Percentiles rank a stretch among this genome's conserved stretches.
Conservation (phyloP, 2,113 vertebrate genomes). For the Xiphophorus couchianus region DNA sequence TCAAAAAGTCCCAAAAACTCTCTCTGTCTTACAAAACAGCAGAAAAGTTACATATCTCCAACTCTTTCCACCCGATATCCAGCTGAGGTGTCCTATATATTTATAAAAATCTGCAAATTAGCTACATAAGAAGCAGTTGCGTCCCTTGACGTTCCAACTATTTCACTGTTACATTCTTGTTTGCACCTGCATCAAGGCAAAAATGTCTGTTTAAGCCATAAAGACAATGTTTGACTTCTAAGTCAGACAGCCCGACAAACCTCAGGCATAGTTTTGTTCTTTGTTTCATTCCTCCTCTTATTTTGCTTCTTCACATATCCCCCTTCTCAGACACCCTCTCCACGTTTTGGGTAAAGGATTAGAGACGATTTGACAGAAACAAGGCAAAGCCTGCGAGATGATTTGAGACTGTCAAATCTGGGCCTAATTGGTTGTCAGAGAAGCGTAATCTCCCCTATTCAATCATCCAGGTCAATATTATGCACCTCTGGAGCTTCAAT, state of each 20-base stretch:
- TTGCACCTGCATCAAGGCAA: conserved; percentile 21
- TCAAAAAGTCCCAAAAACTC: neutral
- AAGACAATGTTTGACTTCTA: conserved; percentile 25
- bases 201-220: conserved; percentile 2
- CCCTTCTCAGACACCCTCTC: conserved; percentile 2
- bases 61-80: neutral
- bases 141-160: neutral
- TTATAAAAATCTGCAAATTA: conserved; percentile 5
- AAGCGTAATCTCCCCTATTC: conserved; percentile 58
- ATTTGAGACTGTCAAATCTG: conserved; percentile 57
- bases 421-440: conserved; percentile 73
- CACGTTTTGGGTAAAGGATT: conserved; percentile 58
- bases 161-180: conserved; percentile 18
- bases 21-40: neutral
- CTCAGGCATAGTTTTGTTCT: neutral
- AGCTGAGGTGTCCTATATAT: neutral
- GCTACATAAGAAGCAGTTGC: neutral
- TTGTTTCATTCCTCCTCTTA: neutral
- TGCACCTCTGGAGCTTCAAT: conserved; percentile 47
- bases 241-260: conserved; percentile 20
- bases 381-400: conserved; percentile 42
- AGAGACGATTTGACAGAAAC: conserved; percentile 60
- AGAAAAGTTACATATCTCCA: neutral
- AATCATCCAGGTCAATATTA: conserved; percentile 38
- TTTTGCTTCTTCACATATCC: neutral